These are phyloP conservation scores for Sparidentex hasta DNA, from an alignment of 2,797 vertebrate species.

Conservation along the genomic window DNA sequence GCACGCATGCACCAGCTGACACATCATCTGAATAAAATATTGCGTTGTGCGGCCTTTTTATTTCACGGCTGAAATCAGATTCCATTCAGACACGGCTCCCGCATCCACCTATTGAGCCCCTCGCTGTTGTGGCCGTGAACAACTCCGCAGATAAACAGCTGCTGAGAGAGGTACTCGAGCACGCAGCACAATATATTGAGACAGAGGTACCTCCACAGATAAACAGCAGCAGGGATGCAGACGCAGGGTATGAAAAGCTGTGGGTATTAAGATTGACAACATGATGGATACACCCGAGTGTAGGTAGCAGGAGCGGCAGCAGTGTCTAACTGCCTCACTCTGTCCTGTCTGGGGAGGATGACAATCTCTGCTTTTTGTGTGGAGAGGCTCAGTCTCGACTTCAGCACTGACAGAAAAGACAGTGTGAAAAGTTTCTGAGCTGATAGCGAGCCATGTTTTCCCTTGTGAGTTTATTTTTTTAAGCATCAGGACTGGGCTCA, in stretches of 20 bases:
- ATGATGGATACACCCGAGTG: conserved; percentile 11
- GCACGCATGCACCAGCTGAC: conserved; percentile 11
- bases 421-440: neutral
- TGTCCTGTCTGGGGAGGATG: neutral
- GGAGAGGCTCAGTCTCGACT: neutral
- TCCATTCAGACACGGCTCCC: conserved; percentile 20
- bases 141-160: conserved; percentile 47
- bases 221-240: conserved; percentile 32
- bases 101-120: conserved; percentile 14
- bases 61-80: conserved; percentile 36
- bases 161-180: conserved; percentile 32
- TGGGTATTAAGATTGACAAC: conserved; percentile 25
- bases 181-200: conserved; percentile 12
- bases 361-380: neutral
- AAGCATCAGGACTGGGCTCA: neutral
- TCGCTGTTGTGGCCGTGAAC: conserved; percentile 26
- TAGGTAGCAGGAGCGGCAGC: neutral
- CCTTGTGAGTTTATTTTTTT: neutral
- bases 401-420: neutral
- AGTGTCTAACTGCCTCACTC: neutral
- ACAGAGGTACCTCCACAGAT: conserved; percentile 16
- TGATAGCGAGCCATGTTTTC: neutral
- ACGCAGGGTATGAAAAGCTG: conserved; percentile 6
- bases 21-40: conserved; percentile 35
- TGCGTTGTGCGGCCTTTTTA: conserved; percentile 39